Conservation (phyloP, 2,888 invertebrate species). For the Drosophila parthenogenetica region DNA sequence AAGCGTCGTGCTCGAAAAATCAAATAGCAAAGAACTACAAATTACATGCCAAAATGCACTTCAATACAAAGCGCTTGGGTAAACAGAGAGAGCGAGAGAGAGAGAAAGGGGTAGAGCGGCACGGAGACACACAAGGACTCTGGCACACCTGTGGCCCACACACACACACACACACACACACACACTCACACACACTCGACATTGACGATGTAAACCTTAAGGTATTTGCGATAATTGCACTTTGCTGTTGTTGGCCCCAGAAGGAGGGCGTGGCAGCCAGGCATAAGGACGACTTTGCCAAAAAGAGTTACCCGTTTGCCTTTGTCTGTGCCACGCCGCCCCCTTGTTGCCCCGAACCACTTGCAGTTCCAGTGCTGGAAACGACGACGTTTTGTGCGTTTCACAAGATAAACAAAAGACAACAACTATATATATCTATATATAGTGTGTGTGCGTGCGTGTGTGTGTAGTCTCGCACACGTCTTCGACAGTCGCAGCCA, state of each 20-base stretch:
- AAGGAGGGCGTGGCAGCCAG: slow-evolving; percentile 36
- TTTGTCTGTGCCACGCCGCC: not conserved
- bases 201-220: slow-evolving; percentile 80
- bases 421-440: slow-evolving; percentile 39
- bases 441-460: slow-evolving; percentile 13
- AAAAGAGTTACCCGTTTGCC: slow-evolving; percentile 60
- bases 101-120: not conserved
- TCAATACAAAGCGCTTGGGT: slow-evolving; percentile 82
- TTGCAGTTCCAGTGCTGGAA: slow-evolving; percentile 28
- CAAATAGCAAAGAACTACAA: slow-evolving; percentile 82
- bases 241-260: slow-evolving; percentile 72
- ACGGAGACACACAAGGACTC: slow-evolving; percentile 28
- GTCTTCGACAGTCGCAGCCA: slow-evolving; percentile 55
- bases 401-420: slow-evolving; percentile 76
- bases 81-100: slow-evolving; percentile 61
- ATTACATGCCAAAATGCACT: slow-evolving; percentile 82
- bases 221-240: slow-evolving; percentile 83
- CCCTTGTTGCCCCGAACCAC: slow-evolving; percentile 4
- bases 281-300: slow-evolving; percentile 47
- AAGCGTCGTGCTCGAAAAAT: slow-evolving; percentile 69
- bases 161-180: slow-evolving; percentile 23
- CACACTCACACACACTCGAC: slow-evolving; percentile 13
- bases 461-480: slow-evolving; percentile 55
- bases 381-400: slow-evolving; percentile 64
- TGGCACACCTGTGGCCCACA: slow-evolving; percentile 64